phyloP scores from a whole-genome alignment of 2,797 vertebrate species.

The Loris lydekkerianus region DNA sequence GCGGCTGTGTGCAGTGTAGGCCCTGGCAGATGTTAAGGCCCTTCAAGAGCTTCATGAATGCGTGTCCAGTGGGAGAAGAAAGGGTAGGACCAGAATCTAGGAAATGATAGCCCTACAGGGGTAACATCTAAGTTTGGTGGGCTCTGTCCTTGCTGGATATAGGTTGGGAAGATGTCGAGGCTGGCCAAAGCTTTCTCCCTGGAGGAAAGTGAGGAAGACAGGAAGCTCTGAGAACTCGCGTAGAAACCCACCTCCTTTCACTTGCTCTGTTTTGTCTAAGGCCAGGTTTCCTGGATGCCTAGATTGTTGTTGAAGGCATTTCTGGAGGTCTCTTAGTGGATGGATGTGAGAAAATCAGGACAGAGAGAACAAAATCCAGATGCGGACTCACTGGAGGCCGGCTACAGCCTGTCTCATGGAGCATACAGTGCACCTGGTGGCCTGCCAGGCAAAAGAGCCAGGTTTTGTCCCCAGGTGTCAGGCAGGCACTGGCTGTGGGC shows the following conservation, averaged over 20 bases:
- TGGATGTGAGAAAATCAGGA: not conserved
- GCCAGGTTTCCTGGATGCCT: not conserved
- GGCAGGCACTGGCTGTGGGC: not conserved
- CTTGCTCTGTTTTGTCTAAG: not conserved
- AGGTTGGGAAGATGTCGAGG: not conserved
- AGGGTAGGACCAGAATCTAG: not conserved
- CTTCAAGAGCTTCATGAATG: not conserved
- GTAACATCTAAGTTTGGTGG: not conserved
- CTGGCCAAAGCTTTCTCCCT: not conserved
- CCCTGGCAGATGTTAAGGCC: not conserved
- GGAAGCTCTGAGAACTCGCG: not conserved
- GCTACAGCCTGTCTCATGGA: not conserved
- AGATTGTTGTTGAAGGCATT: not conserved
- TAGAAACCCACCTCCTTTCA: not conserved
- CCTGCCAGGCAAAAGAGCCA: not conserved
- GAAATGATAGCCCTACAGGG: not conserved
- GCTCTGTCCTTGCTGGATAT: not conserved
- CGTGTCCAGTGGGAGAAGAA: not conserved
- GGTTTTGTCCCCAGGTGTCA: not conserved
- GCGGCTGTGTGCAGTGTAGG: not conserved
- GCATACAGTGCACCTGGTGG: fast-evolving
- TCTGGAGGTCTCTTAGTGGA: not conserved
- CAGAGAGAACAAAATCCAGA: not conserved
- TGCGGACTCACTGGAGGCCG: not conserved
- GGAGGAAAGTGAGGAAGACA: conserved; percentile 20